Base-by-base conservation (phyloP, 2,797 vertebrate genomes). In the Melanogrammus aeglefinus region DNA sequence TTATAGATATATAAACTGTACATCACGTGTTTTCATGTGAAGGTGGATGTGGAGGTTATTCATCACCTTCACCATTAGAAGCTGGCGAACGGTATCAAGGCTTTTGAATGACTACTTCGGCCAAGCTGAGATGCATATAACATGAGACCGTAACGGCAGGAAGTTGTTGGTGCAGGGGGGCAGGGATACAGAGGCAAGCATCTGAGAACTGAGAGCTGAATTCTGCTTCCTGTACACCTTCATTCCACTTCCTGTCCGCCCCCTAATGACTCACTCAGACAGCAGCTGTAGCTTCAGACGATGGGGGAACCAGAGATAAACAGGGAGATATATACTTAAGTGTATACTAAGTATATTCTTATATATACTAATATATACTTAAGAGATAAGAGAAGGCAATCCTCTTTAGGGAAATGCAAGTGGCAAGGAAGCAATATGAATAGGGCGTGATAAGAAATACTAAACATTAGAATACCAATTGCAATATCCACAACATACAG, bases 101-200 rank as follows among this genome's bases (percentile, higher is more conserved):
- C 51, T 75, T 83, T 81, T 86, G 82, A 77, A 78, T 74, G 74
- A 77, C 75, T 12, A 12, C 33, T 16, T 78, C 72, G 3, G 1
- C 35, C 0, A 74, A 77, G 39, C 71, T 80, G 81, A 81, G n/a
- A 76, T 77, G 57, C 21, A 24, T 66, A 9, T 78, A 88, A 92
- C 80, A 82, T 83, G 86, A 92, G 89, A 85, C 80, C 84, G 90
- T 89, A 90, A 86, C 76, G 87, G 86, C 88, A 88, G 88, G 87
- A 93, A 82, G 88, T 83, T 82, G 85, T 79, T 76, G 36, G 79
- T 80, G 78, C 88, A 76, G 76, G 77, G 69, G 78, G 81, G 66
- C 75, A 39, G 81, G 51, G 76, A 31, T 73, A 2, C 18, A 66
- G 73, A 47, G 36, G 70, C 71, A 75, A 79, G 75, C 21, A 83